These are phyloP conservation scores for Sternarchorhynchus goeldii DNA, from an alignment of 2,797 vertebrate genomes.

Conservation along the genomic window DNA sequence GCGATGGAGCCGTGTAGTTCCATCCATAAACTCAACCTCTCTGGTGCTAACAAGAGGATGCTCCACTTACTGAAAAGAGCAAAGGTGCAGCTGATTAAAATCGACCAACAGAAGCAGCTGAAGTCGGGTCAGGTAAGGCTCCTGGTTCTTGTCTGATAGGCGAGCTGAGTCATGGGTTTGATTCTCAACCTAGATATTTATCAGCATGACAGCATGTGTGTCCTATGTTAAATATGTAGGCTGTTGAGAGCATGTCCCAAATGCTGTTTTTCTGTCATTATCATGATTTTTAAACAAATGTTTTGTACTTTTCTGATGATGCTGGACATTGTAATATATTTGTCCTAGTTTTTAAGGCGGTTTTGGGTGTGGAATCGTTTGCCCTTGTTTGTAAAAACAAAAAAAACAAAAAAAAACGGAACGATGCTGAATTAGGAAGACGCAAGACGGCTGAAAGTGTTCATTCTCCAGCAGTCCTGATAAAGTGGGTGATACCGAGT, in stretches of 20 bases:
- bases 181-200: too few species aligned
- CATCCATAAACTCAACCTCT: constrained; percentile 70
- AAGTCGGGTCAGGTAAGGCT: constrained; percentile 76
- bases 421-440: too few species aligned
- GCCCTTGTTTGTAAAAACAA: too few species aligned
- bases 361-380: too few species aligned
- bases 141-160: too few species aligned
- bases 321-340: not conserved
- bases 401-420: too few species aligned
- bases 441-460: not conserved
- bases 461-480: not conserved
- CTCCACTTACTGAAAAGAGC: constrained; percentile 90
- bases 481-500: not conserved
- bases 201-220: too few species aligned
- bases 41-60: constrained; percentile 88
- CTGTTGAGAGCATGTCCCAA: too few species aligned
- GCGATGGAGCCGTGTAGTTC: constrained; percentile 60
- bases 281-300: not conserved
- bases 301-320: not conserved
- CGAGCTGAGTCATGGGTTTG: not conserved
- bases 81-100: constrained; percentile 91
- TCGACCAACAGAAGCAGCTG: constrained; percentile 88
- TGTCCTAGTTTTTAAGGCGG: too few species aligned
- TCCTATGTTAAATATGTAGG: too few species aligned
- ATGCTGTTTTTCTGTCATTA: not conserved